Evolutionary conservation across 2,888 invertebrate genomes (phyloP).

Genomic region (Fissipunctia ypsillon): DNA sequence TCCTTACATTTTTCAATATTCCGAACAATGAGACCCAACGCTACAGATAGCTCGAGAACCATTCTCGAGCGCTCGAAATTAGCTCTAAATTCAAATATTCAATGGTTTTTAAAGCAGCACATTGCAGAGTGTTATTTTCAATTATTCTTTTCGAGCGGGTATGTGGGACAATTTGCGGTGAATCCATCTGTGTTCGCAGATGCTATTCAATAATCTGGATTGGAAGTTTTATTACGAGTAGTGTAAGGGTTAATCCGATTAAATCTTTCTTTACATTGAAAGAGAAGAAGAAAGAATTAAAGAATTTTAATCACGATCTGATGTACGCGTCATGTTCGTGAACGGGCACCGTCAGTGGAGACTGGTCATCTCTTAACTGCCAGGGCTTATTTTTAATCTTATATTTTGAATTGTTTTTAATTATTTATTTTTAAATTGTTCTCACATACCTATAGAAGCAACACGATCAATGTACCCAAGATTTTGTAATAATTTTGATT

Average conservation of each 20-base stretch:
- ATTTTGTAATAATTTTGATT: no score
- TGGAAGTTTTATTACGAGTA: slow-evolving; percentile 11
- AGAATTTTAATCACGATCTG: no score
- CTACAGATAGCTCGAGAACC: slow-evolving; percentile 14
- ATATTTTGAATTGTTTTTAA: no score
- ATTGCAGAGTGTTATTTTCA: slow-evolving; percentile 53
- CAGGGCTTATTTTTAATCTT: no score
- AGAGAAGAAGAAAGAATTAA: background rate
- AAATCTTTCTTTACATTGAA: background rate
- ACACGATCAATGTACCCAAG: no score
- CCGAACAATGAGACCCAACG: slow-evolving; percentile 41
- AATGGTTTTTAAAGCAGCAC: slow-evolving; percentile 49
- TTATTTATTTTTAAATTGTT: no score
- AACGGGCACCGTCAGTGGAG: no score
- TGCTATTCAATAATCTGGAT: slow-evolving; percentile 28
- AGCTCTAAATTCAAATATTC: slow-evolving; percentile 58
- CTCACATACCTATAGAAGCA: no score
- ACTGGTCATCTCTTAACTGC: no score
- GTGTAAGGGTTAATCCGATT: slow-evolving; percentile 1
- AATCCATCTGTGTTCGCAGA: slow-evolving; percentile 16
- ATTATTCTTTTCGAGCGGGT: slow-evolving; percentile 57
- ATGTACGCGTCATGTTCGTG: no score
- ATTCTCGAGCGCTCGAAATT: slow-evolving; percentile 33
- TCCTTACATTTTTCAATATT: slow-evolving; percentile 52
- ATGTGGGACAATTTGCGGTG: slow-evolving; percentile 47